Percentiles rank a stretch among this genome's conserved stretches.
These are phyloP conservation scores for Onychomys torridus DNA, from an alignment of 2,797 vertebrate species.

Conservation along the genomic window DNA sequence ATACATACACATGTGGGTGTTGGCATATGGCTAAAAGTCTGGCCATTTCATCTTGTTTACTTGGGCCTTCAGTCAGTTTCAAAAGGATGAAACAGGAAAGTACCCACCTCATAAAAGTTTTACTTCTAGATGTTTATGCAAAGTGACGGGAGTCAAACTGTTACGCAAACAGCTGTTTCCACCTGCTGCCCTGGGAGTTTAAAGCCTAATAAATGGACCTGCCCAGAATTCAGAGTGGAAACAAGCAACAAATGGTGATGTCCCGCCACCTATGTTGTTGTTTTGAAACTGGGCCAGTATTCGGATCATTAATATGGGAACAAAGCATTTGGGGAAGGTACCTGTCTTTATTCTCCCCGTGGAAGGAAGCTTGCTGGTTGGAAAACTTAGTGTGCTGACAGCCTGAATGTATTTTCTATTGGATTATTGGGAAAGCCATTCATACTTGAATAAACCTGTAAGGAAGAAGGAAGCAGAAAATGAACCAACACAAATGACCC, in stretches of 20 bases:
- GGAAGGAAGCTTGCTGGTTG: constrained; percentile 57
- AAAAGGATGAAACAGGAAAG: not conserved
- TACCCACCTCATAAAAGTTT: constrained; percentile 69
- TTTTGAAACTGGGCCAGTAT: constrained; percentile 40
- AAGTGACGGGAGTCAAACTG: constrained; percentile 61
- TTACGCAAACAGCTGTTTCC: constrained; percentile 72
- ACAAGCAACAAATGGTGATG: constrained; percentile 64
- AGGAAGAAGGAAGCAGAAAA: not conserved
- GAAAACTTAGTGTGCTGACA: constrained; percentile 7
- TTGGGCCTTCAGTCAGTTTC: constrained; percentile 12
- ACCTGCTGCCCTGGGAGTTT: constrained; percentile 38
- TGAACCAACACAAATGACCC: not conserved
- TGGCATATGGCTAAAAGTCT: constrained; percentile 52
- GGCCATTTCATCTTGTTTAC: constrained; percentile 55
- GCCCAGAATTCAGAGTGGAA: constrained; percentile 72
- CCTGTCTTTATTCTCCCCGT: not conserved
- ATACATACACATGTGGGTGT: not conserved
- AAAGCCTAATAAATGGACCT: constrained; percentile 76
- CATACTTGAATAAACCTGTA: not conserved
- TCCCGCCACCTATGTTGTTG: not conserved
- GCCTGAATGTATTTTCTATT: constrained; percentile 53
- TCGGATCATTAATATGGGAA: constrained; percentile 71
- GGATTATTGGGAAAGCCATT: constrained; percentile 1
- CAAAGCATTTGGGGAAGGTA: constrained; percentile 70
- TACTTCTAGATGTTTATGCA: constrained; percentile 71